Conservation (phyloP, 2,113 vertebrate genomes). For the Propithecus coquereli region DNA sequence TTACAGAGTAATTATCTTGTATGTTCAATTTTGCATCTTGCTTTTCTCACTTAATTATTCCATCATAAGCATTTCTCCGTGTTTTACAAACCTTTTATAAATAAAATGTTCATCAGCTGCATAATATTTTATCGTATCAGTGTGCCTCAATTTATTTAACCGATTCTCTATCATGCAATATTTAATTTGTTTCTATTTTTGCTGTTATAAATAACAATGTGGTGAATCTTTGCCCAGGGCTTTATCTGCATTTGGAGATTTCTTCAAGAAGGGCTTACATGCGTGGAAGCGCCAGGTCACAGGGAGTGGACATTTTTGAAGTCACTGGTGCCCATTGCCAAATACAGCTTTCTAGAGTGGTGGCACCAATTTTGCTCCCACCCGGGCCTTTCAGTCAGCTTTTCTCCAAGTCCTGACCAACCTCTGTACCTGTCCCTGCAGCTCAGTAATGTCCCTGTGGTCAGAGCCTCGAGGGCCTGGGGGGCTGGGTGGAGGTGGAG, state of each 20-base stretch:
- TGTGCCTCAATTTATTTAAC: not conserved
- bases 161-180: not conserved
- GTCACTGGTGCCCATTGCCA: not conserved
- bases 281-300: not conserved
- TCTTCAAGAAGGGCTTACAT: not conserved
- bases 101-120: not conserved
- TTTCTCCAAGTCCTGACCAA: not conserved
- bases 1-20: not conserved
- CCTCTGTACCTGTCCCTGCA: too few relatives aligned
- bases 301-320: not conserved
- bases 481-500: not conserved
- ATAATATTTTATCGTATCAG: not conserved
- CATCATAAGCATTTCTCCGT: not conserved
- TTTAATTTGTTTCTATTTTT: not conserved
- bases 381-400: not conserved
- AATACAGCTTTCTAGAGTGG: not conserved
- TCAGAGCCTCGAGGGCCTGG: not conserved
- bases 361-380: not conserved
- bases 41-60: not conserved
- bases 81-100: not conserved
- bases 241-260: not conserved
- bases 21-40: not conserved
- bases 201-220: not conserved
- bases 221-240: not conserved
- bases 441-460: not conserved